Conservation (phyloP, 2,888 invertebrate genomes). For the Standfussiana lucernea region DNA sequence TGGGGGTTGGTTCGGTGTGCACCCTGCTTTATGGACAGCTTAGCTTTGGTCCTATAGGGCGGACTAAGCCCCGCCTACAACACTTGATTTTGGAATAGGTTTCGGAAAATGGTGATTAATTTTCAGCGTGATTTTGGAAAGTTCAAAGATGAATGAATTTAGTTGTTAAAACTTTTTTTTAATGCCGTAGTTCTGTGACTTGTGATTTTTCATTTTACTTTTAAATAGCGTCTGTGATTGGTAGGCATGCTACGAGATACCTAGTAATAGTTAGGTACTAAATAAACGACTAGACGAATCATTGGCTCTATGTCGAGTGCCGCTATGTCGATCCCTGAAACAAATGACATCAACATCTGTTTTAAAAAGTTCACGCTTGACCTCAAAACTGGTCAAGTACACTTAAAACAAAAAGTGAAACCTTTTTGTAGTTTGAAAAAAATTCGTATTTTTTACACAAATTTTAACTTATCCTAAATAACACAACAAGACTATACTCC, state of each 20-base stretch:
- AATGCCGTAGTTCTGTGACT: not conserved
- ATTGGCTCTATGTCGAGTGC: too few species aligned
- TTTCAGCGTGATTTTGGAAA: conserved; percentile 6
- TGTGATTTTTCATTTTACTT: not conserved
- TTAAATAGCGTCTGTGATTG: not conserved
- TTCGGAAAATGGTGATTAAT: conserved; percentile 8
- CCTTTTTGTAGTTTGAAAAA: too few species aligned
- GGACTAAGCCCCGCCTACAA: conserved; percentile 77
- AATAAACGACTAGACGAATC: too few species aligned
- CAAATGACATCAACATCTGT: too few species aligned
- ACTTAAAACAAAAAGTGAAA: too few species aligned
- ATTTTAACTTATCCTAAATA: too few species aligned
- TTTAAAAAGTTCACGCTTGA: too few species aligned
- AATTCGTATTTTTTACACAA: too few species aligned
- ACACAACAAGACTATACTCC: too few species aligned
- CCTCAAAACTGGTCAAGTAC: too few species aligned
- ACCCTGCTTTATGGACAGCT: conserved; percentile 71
- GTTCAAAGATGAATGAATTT: too few species aligned
- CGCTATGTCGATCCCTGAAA: too few species aligned
- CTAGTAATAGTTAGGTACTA: not conserved
- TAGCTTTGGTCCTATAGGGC: conserved; percentile 60
- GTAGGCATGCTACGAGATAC: not conserved
- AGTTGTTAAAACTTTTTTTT: not conserved
- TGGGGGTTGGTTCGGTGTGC: conserved; percentile 72
- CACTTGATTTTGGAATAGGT: conserved; percentile 56